phyloP scores from a whole-genome alignment of 92 coral and sea anemone species.

The Actinostola sp. region DNA sequence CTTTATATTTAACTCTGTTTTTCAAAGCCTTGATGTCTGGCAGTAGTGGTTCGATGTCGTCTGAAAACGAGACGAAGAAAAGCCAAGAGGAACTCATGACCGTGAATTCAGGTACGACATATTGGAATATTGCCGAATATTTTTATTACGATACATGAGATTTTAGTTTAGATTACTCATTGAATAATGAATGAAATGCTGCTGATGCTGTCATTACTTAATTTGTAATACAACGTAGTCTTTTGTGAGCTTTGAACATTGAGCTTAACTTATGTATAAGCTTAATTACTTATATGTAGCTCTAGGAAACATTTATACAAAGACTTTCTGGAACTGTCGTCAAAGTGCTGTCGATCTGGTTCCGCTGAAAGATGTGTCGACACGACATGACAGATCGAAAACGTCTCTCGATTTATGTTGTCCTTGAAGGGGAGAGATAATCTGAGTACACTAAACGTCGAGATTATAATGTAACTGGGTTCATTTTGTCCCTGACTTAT shows the following conservation, averaged over 20 bases:
- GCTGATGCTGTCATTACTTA: background rate
- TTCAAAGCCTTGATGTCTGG: conserved; percentile 36
- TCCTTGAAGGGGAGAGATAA: background rate
- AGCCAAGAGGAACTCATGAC: conserved; percentile 37
- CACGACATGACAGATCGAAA: background rate
- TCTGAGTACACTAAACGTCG: too few relatives aligned
- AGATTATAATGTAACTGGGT: too few relatives aligned
- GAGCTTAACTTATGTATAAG: too few relatives aligned
- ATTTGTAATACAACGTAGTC: too few relatives aligned
- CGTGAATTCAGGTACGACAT: conserved; percentile 6
- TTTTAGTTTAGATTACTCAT: background rate
- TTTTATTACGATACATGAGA: background rate
- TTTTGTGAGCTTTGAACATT: too few relatives aligned
- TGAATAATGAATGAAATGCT: background rate
- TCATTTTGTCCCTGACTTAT: too few relatives aligned
- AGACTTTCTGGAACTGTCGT: too few relatives aligned
- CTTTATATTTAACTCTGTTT: background rate
- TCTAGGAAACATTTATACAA: too few relatives aligned
- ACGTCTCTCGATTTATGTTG: background rate
- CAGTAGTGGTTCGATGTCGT: conserved; percentile 10
- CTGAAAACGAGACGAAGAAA: conserved; percentile 36
- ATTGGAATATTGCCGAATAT: background rate
- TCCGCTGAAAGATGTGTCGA: too few relatives aligned
- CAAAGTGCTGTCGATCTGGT: too few relatives aligned
- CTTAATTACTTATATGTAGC: too few relatives aligned